Evolutionary conservation across 2,113 vertebrate genomes (phyloP).

Genomic region (Rhadina sibilatrix): DNA sequence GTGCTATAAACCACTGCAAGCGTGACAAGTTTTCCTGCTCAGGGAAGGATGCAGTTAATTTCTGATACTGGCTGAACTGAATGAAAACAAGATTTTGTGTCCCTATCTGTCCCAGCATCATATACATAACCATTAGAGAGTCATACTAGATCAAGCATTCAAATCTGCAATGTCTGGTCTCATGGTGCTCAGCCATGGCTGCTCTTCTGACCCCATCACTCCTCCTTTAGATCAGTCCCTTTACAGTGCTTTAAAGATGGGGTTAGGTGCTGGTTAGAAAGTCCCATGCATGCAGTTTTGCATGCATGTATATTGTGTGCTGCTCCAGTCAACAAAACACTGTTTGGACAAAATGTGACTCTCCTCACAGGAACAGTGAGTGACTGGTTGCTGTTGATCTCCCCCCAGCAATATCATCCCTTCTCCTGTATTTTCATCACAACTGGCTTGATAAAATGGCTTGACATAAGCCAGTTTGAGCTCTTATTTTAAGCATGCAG

Average conservation of each 20-base stretch:
- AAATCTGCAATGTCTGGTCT: neutral
- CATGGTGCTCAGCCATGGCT: neutral
- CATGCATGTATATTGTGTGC: neutral
- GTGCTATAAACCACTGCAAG: neutral
- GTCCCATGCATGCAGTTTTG: neutral
- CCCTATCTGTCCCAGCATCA: neutral
- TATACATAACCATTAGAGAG: neutral
- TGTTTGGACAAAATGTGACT: neutral
- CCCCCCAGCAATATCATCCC: neutral
- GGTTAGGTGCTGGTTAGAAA: neutral
- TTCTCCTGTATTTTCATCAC: neutral
- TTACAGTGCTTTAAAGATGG: neutral
- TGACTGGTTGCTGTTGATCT: neutral
- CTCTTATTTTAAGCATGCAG: neutral
- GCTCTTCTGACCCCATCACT: neutral
- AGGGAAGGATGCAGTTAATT: neutral
- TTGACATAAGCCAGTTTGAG: neutral
- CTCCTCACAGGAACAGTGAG: neutral
- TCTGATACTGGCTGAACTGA: neutral
- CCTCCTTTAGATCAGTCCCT: neutral
- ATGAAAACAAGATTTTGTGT: neutral
- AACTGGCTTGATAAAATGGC: neutral
- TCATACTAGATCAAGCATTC: neutral
- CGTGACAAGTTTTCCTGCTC: neutral
- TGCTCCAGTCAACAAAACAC: neutral